A percentile compares a stretch with the other conserved stretches of the same genome.
Evolutionary conservation across 2,888 invertebrate genomes (phyloP).

Genomic region (Torymus auratus): DNA sequence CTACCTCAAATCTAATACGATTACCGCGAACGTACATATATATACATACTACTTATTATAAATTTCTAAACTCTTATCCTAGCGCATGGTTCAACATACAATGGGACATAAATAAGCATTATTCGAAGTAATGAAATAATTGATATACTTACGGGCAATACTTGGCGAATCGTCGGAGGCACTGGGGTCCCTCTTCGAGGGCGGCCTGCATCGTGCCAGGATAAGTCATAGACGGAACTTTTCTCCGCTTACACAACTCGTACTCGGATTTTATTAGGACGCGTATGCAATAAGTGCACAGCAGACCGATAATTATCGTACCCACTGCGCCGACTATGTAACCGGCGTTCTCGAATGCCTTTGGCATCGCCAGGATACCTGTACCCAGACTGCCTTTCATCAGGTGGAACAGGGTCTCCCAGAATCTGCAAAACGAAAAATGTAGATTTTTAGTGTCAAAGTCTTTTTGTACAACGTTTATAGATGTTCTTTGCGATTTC

Average conservation of each 20-base stretch:
- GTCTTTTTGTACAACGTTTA: background rate
- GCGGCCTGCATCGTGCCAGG: slow-evolving; percentile 89
- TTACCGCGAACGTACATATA: too few relatives aligned
- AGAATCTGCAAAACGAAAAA: slow-evolving; percentile 79
- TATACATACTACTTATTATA: too few relatives aligned
- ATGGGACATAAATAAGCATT: too few relatives aligned
- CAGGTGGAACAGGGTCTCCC: slow-evolving; percentile 89
- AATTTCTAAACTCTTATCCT: too few relatives aligned
- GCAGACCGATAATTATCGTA: slow-evolving; percentile 88
- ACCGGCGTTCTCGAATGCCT: slow-evolving; percentile 90
- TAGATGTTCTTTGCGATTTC: too few relatives aligned
- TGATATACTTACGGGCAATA: slow-evolving; percentile 59
- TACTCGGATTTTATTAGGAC: slow-evolving; percentile 86
- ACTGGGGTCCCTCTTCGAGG: slow-evolving; percentile 85
- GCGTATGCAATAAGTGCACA: slow-evolving; percentile 97
- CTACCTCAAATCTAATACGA: too few relatives aligned
- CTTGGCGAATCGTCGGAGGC: slow-evolving; percentile 76
- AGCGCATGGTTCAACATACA: too few relatives aligned
- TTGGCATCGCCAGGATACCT: slow-evolving; percentile 94
- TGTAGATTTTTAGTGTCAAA: slow-evolving; percentile 54
- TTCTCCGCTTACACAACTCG: slow-evolving; percentile 76
- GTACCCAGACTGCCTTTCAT: slow-evolving; percentile 94
- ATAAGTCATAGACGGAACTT: slow-evolving; percentile 85
- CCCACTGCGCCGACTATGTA: slow-evolving; percentile 88
- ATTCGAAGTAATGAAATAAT: background rate